phyloP scores from a whole-genome alignment of 2,797 vertebrate species.

The Luscinia luscinia region DNA sequence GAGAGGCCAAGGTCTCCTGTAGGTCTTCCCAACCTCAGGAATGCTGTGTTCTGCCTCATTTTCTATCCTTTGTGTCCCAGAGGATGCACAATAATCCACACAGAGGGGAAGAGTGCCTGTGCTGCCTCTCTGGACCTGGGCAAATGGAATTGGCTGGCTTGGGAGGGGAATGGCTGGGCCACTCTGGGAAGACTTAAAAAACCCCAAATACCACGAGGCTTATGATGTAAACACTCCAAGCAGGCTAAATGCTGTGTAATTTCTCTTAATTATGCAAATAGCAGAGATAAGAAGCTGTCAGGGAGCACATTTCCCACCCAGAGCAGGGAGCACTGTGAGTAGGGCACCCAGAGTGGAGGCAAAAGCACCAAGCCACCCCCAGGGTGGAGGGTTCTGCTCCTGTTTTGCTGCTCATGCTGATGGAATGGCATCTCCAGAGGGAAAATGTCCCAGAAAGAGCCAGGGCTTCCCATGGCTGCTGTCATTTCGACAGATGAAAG shows the following conservation, averaged over 20 bases:
- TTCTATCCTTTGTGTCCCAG: not conserved
- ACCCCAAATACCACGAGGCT: not conserved
- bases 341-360: rapidly evolving
- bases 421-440: not conserved
- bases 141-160: not conserved
- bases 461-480: not conserved
- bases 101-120: rapidly evolving
- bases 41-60: not conserved
- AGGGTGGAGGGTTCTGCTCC: not conserved
- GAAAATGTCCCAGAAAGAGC: not conserved
- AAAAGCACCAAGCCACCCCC: not conserved
- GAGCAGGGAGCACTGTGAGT: not conserved
- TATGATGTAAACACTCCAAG: not conserved
- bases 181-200: not conserved
- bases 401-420: rapidly evolving
- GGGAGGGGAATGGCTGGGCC: not conserved
- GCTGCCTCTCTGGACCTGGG: not conserved
- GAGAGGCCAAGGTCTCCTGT: not conserved
- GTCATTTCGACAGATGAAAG: not conserved
- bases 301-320: not conserved
- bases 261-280: not conserved
- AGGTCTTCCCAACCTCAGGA: not conserved
- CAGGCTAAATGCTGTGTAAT: not conserved
- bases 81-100: not conserved
- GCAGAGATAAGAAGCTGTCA: not conserved